These are phyloP conservation scores for Cyprinodon tularosa DNA, from an alignment of 2,113 vertebrate genomes.

Conservation along the genomic window DNA sequence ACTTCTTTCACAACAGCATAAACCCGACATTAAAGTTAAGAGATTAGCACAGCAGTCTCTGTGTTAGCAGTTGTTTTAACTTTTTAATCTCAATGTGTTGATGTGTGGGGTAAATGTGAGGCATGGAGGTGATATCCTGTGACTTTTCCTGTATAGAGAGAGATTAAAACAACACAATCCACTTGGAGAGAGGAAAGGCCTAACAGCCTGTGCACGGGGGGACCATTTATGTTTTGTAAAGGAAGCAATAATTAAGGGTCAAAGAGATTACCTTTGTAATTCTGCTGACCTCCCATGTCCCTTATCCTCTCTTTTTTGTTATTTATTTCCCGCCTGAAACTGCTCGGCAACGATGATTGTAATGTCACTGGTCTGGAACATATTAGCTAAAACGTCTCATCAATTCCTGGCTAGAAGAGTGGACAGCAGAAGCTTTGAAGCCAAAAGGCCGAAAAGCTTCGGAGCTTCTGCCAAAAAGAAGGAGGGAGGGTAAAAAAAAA, in stretches of 20 bases:
- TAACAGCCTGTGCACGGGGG: constrained; percentile 35
- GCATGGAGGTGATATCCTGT: constrained; percentile 34
- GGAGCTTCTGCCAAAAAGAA: constrained; percentile 33
- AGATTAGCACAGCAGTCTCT: neutral
- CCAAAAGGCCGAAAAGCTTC: constrained; percentile 42
- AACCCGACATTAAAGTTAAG: neutral
- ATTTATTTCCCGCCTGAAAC: constrained; percentile 30
- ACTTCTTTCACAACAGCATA: neutral
- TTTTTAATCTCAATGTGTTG: neutral
- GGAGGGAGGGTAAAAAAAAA: neutral
- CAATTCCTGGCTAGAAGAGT: constrained; percentile 49
- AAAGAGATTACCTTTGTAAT: constrained; percentile 77
- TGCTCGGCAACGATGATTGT: constrained; percentile 30
- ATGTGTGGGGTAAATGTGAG: constrained; percentile 13
- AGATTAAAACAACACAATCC: constrained; percentile 51
- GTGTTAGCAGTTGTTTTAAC: neutral
- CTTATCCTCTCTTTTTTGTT: constrained; percentile 15
- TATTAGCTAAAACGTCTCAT: constrained; percentile 63
- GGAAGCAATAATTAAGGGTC: constrained; percentile 79
- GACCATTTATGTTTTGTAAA: constrained; percentile 61
- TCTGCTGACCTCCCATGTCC: constrained; percentile 55
- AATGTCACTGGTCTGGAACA: constrained; percentile 67
- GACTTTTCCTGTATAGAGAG: constrained; percentile 29
- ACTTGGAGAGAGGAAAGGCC: constrained; percentile 47
- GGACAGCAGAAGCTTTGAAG: constrained; percentile 37